Percentiles rank a stretch among this genome's conserved stretches.
Evolutionary conservation across 2,888 invertebrate species (phyloP).

Genomic region (Arge pagana): DNA sequence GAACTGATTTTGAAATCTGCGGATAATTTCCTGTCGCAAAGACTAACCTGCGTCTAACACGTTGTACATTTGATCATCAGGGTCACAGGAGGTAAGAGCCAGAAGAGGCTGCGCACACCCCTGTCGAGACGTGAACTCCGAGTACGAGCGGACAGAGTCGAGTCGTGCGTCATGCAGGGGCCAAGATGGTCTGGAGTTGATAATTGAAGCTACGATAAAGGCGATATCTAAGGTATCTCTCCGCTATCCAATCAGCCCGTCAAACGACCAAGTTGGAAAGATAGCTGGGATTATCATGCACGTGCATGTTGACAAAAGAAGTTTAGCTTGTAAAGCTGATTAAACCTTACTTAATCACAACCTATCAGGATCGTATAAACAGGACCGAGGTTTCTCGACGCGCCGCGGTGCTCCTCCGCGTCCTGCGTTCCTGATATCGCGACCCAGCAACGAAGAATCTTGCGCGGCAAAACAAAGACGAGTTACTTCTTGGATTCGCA

Average conservation of each 20-base stretch:
- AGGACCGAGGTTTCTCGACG: slow-evolving; percentile 6
- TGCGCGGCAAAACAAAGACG: slow-evolving; percentile 47
- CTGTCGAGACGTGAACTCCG: slow-evolving; percentile 18
- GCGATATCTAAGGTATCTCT: too few relatives aligned
- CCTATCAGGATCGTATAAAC: slow-evolving; percentile 43
- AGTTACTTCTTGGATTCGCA: slow-evolving; percentile 25
- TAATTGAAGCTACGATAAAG: too few relatives aligned
- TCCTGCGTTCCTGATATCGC: slow-evolving; percentile 37
- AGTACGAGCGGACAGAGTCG: neutral
- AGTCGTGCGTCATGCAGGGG: slow-evolving; percentile 11
- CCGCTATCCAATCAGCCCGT: slow-evolving; percentile 14
- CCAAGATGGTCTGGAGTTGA: too few relatives aligned
- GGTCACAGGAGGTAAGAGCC: slow-evolving; percentile 26
- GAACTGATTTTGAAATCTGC: too few relatives aligned
- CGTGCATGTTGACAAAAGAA: slow-evolving; percentile 56
- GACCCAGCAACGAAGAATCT: slow-evolving; percentile 49
- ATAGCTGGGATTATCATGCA: slow-evolving; percentile 55
- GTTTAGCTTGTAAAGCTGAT: slow-evolving; percentile 58
- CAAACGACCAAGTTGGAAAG: slow-evolving; percentile 34
- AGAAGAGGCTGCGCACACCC: too few relatives aligned
- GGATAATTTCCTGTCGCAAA: slow-evolving; percentile 14
- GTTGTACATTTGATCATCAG: slow-evolving; percentile 46
- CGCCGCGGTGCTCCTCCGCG: neutral
- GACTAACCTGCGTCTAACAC: slow-evolving; percentile 41
- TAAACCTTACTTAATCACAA: slow-evolving; percentile 58